A percentile compares a stretch with the other conserved stretches of the same genome.
Conservation (phyloP, 2,113 vertebrate species). For the Alligator mississippiensis region DNA sequence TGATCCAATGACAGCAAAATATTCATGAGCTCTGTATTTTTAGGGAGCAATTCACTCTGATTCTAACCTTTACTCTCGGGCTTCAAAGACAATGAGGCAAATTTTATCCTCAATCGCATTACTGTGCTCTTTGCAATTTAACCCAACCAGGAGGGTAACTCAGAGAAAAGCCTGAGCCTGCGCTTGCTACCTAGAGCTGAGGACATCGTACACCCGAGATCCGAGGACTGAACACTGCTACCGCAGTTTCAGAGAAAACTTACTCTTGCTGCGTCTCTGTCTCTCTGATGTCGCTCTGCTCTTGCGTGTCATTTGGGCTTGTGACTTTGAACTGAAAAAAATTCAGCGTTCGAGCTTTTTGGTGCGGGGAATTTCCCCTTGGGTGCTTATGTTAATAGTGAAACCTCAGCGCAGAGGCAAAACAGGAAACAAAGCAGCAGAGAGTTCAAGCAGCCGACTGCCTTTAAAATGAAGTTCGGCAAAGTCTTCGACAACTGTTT, state of each 20-base stretch:
- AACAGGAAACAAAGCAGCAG: constrained; percentile 38
- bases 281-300: accelerated
- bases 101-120: too few relatives aligned
- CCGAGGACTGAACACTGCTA: too few relatives aligned
- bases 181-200: not conserved
- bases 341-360: not conserved
- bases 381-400: not conserved
- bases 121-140: too few relatives aligned
- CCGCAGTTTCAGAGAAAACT: not conserved
- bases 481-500: not conserved
- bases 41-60: not conserved
- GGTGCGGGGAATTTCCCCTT: constrained; percentile 56
- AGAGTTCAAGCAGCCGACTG: not conserved
- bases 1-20: accelerated
- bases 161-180: not conserved
- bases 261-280: not conserved
- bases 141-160: not conserved
- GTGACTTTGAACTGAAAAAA: not conserved
- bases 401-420: not conserved
- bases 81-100: not conserved
- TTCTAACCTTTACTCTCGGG: not conserved
- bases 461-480: not conserved
- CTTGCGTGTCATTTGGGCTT: accelerated
- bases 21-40: not conserved
- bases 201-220: not conserved